Base-by-base conservation (phyloP, 2,888 invertebrate genomes). In the Smittia sp. region DNA sequence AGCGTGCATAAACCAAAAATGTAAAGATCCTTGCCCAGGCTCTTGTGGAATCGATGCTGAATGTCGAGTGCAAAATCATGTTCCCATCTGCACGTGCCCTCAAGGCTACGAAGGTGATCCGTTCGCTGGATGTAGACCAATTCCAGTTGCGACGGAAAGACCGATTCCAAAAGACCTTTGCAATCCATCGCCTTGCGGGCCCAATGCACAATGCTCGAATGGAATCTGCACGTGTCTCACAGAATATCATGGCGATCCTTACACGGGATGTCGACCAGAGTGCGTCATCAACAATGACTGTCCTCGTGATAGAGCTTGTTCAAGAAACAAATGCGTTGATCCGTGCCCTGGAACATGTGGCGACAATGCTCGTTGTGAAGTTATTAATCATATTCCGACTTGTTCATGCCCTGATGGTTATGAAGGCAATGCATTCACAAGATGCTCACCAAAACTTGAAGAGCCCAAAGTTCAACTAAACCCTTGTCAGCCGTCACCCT, bases 31-130 rank as follows among this genome's bases (percentile, higher is more conserved):
- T 25, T 94, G 93, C 76, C 88, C 89, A 13, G 92, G 92, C 9
- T 92, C 92, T 0, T 93, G 93, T 78, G 93, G 93, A 15, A 85
- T 90, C 15, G 90, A 91, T 79, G 91, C 92, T 3, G 87, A 88
- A 77, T 93, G 93, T 77, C 89, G 89, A 76, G 90, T 93, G 6
- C 80, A 90, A 25, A 92, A 91, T 79, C 93, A 93, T 80, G 86
- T 91, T 41, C 92, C 93, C n/a, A 88, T 91, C 54, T 92, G 92
- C 79, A 88, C 89, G 1, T 92, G 92, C 78, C 86, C 88, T 76
- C 88, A 88, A 75, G 89, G 89, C 32, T 89, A 86, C 77, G 89
- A 89, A 0, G 92, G 92, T n/a, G 91, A 93, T 86, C 91, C 93
- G 39, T 92, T 93, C 78, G 86, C 87, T 18, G 88, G 89, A 78